These are phyloP conservation scores for Papilio gigon DNA, from an alignment of 2,888 invertebrate species.

Conservation along the genomic window DNA sequence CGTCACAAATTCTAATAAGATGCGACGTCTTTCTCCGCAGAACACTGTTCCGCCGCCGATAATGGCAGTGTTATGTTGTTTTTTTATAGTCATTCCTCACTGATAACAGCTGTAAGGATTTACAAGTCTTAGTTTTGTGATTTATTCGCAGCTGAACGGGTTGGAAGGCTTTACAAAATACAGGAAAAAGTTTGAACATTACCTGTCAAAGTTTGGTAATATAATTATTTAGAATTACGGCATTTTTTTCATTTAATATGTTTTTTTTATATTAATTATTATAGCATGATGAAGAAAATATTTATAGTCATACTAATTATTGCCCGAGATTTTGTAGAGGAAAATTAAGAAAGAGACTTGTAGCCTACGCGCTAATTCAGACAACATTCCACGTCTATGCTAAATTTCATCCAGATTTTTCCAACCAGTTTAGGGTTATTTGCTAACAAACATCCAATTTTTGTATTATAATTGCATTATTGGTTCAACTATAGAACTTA, in stretches of 20 bases:
- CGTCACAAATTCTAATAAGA: slow-evolving; percentile 5
- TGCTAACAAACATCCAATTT: no score
- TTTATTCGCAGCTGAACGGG: slow-evolving; percentile 36
- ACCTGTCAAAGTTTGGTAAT: neutral
- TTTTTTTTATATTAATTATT: no score
- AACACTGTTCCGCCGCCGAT: slow-evolving; percentile 43
- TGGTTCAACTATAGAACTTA: no score
- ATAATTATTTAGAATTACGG: neutral
- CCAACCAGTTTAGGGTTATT: no score
- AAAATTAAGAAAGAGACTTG: no score
- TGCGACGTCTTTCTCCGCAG: neutral
- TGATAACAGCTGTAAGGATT: slow-evolving; percentile 43
- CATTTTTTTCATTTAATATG: neutral
- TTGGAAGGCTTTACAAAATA: slow-evolving; percentile 17
- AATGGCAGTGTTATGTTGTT: slow-evolving; percentile 48
- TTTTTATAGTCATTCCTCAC: slow-evolving; percentile 47
- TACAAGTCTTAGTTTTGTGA: slow-evolving; percentile 29
- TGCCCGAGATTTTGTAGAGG: no score
- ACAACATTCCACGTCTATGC: no score
- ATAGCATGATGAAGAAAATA: no score
- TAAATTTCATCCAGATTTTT: no score
- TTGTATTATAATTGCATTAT: no score
- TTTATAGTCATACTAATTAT: no score
- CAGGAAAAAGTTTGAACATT: slow-evolving; percentile 15
- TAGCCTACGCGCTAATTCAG: no score